These are phyloP conservation scores for Pachypsylla venusta DNA, from an alignment of 1,140 invertebrate species.

Conservation along the genomic window DNA sequence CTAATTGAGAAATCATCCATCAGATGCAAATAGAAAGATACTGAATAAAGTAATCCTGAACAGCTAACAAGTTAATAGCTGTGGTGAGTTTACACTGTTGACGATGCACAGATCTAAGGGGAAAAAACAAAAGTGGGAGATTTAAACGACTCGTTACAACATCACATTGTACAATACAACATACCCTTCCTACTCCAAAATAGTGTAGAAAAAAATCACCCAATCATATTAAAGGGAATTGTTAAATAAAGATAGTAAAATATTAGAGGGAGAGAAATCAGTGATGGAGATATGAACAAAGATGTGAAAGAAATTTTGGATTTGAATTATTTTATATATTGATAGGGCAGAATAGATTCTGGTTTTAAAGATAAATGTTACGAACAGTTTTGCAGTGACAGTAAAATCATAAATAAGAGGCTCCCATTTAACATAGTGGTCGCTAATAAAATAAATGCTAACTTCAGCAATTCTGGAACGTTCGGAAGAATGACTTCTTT, in stretches of 20 bases:
- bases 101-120: conserved; percentile 1
- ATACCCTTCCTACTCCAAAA: background rate
- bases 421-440: no score
- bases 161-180: conserved; percentile 5
- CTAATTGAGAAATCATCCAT: conserved; percentile 1
- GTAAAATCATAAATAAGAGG: no score
- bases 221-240: conserved; percentile 8
- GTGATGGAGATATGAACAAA: no score
- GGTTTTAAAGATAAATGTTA: no score
- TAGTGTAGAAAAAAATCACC: conserved; percentile 7
- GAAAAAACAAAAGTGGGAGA: background rate
- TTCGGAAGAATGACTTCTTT: no score
- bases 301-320: no score
- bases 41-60: conserved; percentile 5
- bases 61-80: conserved; percentile 3
- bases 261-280: conserved; percentile 5
- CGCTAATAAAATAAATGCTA: no score
- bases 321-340: no score
- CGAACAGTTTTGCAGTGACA: no score
- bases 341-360: no score
- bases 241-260: conserved; percentile 9
- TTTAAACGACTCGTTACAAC: background rate
- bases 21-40: background rate
- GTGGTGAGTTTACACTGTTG: background rate
- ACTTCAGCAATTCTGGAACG: no score